A percentile compares a stretch with the other conserved stretches of the same genome.
These are phyloP conservation scores for Holothuria glaberrima DNA, from an alignment of 35 echinoderm and acorn worm genomes.

Conservation along the genomic window DNA sequence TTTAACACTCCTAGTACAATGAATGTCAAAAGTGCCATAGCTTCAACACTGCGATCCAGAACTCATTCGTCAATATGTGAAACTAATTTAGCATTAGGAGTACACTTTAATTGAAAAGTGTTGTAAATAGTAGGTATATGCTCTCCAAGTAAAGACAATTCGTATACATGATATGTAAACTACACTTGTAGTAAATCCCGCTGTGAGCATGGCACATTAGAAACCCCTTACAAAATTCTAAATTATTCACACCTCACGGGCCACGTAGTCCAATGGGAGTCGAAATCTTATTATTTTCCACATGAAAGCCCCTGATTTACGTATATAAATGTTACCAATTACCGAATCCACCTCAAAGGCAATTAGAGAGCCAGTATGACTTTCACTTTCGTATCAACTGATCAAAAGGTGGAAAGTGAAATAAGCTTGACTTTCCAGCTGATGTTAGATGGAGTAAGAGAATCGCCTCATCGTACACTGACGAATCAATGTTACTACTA, in stretches of 20 bases:
- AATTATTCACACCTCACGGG: conserved; percentile 4
- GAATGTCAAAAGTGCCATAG: too few relatives aligned
- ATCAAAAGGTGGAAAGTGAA: too few relatives aligned
- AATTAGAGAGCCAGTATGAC: neutral
- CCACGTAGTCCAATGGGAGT: conserved; percentile 20
- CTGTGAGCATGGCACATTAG: neutral
- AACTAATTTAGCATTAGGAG: neutral
- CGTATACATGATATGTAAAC: neutral
- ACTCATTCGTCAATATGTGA: neutral
- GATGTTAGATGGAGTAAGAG: too few relatives aligned
- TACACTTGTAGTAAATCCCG: neutral
- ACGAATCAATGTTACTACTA: too few relatives aligned
- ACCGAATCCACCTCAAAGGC: conserved; percentile 34
- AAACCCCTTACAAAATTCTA: neutral
- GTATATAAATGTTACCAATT: conserved; percentile 45
- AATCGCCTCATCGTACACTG: too few relatives aligned
- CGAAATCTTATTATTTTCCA: conserved; percentile 53
- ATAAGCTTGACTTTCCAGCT: too few relatives aligned
- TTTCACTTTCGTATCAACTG: too few relatives aligned
- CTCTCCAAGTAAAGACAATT: neutral
- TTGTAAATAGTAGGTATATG: neutral
- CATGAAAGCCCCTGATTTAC: conserved; percentile 24
- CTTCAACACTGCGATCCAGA: neutral
- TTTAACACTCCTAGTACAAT: too few relatives aligned
- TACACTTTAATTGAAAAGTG: neutral